Evolutionary conservation across 2,797 vertebrate species (phyloP).

Genomic region (Vespertilio murinus): DNA sequence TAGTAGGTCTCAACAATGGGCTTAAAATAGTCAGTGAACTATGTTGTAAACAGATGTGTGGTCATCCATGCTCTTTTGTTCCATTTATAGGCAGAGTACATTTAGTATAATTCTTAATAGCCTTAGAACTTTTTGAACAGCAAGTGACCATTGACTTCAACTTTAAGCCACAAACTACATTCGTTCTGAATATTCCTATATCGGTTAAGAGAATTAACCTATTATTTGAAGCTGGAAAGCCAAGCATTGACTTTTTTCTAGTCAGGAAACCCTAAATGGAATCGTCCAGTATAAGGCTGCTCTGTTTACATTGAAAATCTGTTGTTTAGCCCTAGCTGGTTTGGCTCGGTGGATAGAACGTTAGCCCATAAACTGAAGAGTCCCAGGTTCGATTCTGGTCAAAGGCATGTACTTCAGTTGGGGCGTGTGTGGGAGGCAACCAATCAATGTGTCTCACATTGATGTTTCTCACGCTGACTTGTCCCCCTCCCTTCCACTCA

Average conservation of each 20-base stretch:
- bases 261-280: too few species aligned
- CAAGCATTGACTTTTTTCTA: neutral
- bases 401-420: too few species aligned
- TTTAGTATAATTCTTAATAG: neutral
- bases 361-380: too few species aligned
- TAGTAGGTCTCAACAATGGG: neutral
- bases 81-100: neutral
- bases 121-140: neutral
- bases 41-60: neutral
- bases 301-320: neutral
- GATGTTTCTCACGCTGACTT: too few species aligned
- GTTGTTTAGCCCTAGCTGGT: too few species aligned
- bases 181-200: neutral
- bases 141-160: neutral
- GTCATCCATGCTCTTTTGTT: neutral
- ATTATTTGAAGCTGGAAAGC: neutral
- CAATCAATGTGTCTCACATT: too few species aligned
- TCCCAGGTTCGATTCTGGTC: too few species aligned
- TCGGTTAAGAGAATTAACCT: neutral
- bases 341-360: too few species aligned
- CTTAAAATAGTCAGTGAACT: neutral
- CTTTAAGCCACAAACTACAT: neutral
- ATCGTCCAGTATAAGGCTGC: neutral
- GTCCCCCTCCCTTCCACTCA: too few species aligned
- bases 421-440: too few species aligned